These are phyloP conservation scores for Macquaria ambigua DNA, from an alignment of 2,113 vertebrate genomes.

Conservation along the genomic window DNA sequence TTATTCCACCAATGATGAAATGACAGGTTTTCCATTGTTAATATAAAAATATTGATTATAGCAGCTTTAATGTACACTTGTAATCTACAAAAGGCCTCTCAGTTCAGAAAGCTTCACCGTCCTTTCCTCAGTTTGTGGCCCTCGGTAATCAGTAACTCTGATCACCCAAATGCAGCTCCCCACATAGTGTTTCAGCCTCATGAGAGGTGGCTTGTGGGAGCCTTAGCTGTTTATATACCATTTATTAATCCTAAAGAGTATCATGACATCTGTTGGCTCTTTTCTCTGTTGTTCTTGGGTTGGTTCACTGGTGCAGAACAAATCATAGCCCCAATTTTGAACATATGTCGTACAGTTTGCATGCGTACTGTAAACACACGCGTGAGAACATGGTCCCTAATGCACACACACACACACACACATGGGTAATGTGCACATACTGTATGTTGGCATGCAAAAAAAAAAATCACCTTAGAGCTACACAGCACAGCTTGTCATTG, in stretches of 20 bases:
- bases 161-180: neutral
- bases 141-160: neutral
- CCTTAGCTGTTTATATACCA: neutral
- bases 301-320: conserved; percentile 48
- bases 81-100: neutral
- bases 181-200: conserved; percentile 1
- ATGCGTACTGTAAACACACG: neutral
- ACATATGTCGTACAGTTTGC: conserved; percentile 62
- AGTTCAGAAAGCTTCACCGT: neutral
- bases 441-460: conserved; percentile 25
- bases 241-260: conserved; percentile 42
- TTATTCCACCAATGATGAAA: neutral
- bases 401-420: neutral
- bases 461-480: neutral
- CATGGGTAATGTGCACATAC: conserved; percentile 13
- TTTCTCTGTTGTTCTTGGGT: conserved; percentile 32
- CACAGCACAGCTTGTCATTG: conserved; percentile 1
- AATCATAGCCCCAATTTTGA: conserved; percentile 48
- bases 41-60: neutral
- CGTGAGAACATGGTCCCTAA: neutral
- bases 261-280: conserved; percentile 43
- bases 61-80: neutral
- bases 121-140: neutral
- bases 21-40: neutral
- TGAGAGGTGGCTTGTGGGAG: conserved; percentile 11